Evolutionary conservation across 2,888 invertebrate genomes (phyloP).

Genomic region (Hirtodrosophila trivittata): DNA sequence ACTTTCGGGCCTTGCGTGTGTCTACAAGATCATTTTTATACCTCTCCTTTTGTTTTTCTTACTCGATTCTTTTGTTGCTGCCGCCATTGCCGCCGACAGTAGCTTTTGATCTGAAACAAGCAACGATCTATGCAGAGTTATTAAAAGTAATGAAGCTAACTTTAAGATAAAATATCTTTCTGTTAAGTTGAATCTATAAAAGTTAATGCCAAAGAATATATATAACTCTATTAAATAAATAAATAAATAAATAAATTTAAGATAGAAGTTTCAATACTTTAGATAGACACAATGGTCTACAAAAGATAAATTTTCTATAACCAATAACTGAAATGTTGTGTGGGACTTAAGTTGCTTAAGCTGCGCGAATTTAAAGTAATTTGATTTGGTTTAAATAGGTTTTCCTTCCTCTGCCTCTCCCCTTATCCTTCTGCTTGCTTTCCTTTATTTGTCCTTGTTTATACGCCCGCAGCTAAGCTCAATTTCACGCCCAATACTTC

Average conservation of each 20-base stretch:
- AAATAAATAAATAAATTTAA: too few relatives aligned
- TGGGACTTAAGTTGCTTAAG: too few relatives aligned
- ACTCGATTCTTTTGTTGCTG: conserved; percentile 17
- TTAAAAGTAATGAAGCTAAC: too few relatives aligned
- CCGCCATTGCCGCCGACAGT: conserved; percentile 23
- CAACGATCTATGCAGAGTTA: conserved; percentile 4
- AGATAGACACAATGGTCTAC: too few relatives aligned
- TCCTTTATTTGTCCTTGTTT: not conserved
- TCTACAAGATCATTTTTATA: conserved; percentile 29
- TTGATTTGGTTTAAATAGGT: conserved; percentile 39
- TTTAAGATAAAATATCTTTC: not conserved
- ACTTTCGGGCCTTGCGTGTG: conserved; percentile 43
- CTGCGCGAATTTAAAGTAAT: conserved; percentile 32
- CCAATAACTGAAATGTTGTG: too few relatives aligned
- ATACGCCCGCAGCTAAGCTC: conserved; percentile 64
- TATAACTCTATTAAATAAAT: too few relatives aligned
- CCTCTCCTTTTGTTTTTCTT: not conserved
- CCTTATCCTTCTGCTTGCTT: not conserved
- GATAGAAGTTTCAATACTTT: too few relatives aligned
- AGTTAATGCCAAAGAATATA: too few relatives aligned
- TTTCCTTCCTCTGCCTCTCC: not conserved
- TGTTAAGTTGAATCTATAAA: too few relatives aligned
- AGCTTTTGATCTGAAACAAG: conserved; percentile 7
- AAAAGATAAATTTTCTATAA: too few relatives aligned
- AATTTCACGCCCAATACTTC: conserved; percentile 82